Base-by-base conservation (phyloP, 1,140 invertebrate genomes). In the Chlorops oryzae region DNA sequence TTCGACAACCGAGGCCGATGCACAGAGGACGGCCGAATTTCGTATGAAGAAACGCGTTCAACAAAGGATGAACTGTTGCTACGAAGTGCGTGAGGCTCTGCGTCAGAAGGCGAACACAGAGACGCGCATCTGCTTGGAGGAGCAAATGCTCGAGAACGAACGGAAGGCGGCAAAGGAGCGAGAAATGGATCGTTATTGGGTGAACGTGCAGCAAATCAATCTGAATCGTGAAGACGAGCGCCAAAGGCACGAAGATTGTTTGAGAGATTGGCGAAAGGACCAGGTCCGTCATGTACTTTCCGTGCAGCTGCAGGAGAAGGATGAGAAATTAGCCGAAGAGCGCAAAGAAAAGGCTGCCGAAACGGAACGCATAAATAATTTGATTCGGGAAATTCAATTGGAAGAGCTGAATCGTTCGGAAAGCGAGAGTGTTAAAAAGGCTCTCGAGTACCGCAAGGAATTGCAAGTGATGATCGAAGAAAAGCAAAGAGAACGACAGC, bases 41-140 rank as follows among this genome's bases (percentile, higher is more conserved):
- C 41, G 64, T 1, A 51, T 61, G 17, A 20, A 50, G 5, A 69
- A 66, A 34, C 55, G 55, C 5, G 25, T 60, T 15, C 65, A 70
- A 35, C 62, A 63, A 34, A 47, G 58, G 10, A 65, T 70, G 58
- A 38, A 53, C 5, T 59, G 58, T 42, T 69, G 65, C 52, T 62
- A 65, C 42, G 66, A 69, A 43, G 54, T 70, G 5, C 66, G 66
- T n/a, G 58, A 70, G 41, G 58, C 57, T 0, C 12, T 66, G 47
- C 51, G 66, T 1, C 50, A 53, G 12, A 53, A 57, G 28, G 60
- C 69, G 18, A 41, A 56, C 13, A 27, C 45, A n/a, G 54, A 65
- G n/a, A 58, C 52, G 0, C 57, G 57, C 15, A 47, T 59, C 4
- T 54, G 59, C 17, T 65, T 65, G 18, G 51, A 59, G 51, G 62